Evolutionary conservation across 2,113 vertebrate species (phyloP).

Genomic region (Aphyosemion australe): DNA sequence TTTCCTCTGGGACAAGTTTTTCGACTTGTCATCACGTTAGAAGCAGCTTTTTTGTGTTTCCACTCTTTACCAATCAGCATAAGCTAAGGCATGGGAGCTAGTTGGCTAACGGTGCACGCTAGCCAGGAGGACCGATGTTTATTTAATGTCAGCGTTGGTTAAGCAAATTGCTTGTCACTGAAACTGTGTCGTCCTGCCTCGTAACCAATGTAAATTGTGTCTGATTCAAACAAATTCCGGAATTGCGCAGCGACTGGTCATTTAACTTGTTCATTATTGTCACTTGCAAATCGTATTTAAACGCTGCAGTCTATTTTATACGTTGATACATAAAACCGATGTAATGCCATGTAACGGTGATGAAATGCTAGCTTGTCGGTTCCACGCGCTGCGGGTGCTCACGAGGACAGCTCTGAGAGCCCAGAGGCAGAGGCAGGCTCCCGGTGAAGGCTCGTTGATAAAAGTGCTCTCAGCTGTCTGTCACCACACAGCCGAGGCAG

Average conservation of each 20-base stretch:
- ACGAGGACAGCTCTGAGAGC: slow-evolving; percentile 10
- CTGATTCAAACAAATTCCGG: background rate
- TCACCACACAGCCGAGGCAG: background rate
- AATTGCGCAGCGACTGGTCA: background rate
- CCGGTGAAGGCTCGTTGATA: background rate
- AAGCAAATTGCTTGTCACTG: background rate
- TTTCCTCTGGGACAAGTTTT: slow-evolving; percentile 26
- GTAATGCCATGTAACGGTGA: too few species aligned
- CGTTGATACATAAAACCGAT: too few species aligned
- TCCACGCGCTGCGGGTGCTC: slow-evolving; percentile 12
- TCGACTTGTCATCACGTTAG: slow-evolving; percentile 48
- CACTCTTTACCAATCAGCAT: slow-evolving; percentile 23
- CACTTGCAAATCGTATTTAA: background rate
- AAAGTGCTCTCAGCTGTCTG: slow-evolving; percentile 1
- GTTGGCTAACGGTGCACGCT: slow-evolving; percentile 52
- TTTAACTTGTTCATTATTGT: background rate
- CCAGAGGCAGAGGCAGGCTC: too few species aligned
- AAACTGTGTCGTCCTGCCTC: background rate
- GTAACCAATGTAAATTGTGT: background rate
- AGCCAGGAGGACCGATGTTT: slow-evolving; percentile 18
- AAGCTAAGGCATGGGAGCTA: slow-evolving; percentile 59
- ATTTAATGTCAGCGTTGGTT: slow-evolving; percentile 7
- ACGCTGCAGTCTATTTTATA: too few species aligned
- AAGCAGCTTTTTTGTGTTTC: slow-evolving; percentile 33
- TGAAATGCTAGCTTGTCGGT: too few species aligned